Percentiles rank a stretch among this genome's conserved stretches.
Evolutionary conservation across 2,113 vertebrate genomes (phyloP).

Genomic region (Sialia sialis): DNA sequence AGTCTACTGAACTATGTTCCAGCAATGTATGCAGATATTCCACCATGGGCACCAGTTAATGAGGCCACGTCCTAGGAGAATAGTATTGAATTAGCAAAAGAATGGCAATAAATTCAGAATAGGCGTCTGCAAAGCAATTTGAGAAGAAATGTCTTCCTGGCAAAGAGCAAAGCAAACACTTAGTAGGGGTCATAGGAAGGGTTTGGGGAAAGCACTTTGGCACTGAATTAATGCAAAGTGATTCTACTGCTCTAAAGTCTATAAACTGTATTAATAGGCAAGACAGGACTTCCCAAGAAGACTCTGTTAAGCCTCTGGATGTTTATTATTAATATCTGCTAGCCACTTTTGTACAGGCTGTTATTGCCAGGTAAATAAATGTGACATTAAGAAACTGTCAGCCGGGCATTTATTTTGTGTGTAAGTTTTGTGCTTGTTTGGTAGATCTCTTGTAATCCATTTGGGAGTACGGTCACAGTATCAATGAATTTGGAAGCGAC

Average conservation of each 20-base stretch:
- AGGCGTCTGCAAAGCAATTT: neutral
- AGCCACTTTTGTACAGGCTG: neutral
- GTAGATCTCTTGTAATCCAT: neutral
- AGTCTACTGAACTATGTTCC: neutral
- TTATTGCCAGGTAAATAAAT: neutral
- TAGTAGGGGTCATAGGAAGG: neutral
- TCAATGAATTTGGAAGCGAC: neutral
- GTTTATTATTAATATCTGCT: neutral
- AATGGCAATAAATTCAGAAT: constrained; percentile 28
- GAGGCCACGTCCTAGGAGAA: neutral
- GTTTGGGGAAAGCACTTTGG: neutral
- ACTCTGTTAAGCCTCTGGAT: neutral
- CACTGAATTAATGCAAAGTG: neutral
- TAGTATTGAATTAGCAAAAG: constrained; percentile 2
- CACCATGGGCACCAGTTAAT: neutral
- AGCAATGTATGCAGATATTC: neutral
- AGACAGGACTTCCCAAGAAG: neutral
- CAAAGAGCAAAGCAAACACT: constrained; percentile 3
- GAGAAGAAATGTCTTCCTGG: constrained; percentile 1
- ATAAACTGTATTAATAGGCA: neutral
- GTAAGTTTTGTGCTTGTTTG: neutral
- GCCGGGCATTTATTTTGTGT: neutral
- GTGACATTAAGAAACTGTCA: neutral
- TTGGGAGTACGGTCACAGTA: neutral
- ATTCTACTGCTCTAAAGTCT: neutral